Conservation (phyloP, 23 tunicate genomes). For the Halocynthia aurantium region DNA sequence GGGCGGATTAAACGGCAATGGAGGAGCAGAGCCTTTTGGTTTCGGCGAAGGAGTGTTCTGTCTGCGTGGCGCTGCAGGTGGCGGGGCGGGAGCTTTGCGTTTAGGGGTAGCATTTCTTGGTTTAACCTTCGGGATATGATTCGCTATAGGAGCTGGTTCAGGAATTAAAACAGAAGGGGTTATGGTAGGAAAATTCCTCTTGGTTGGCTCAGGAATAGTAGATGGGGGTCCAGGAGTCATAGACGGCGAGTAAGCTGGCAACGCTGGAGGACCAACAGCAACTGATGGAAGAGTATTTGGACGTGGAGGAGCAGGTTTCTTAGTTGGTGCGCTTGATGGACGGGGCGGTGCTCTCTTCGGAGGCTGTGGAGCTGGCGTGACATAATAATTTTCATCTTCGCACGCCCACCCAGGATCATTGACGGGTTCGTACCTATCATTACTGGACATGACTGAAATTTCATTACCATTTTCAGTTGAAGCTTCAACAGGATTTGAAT, state of each 20-base stretch:
- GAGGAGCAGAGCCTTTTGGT: constrained; percentile 21
- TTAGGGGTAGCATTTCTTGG: constrained; percentile 73
- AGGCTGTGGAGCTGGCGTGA: background rate
- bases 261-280: constrained; percentile 20
- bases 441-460: no score
- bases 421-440: constrained; percentile 5
- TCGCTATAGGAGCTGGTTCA: constrained; percentile 10
- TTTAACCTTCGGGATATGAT: constrained; percentile 60
- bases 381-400: background rate
- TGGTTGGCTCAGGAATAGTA: background rate
- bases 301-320: constrained; percentile 20
- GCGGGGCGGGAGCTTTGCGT: constrained; percentile 69
- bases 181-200: background rate
- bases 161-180: constrained; percentile 2
- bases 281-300: constrained; percentile 13
- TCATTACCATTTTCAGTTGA: no score
- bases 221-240: background rate
- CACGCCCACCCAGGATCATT: constrained; percentile 33
- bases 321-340: constrained; percentile 3
- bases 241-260: constrained; percentile 1
- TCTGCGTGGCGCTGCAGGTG: constrained; percentile 1
- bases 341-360: constrained; percentile 21
- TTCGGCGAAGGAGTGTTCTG: background rate
- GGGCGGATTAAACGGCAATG: constrained; percentile 5
- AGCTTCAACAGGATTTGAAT: no score